These are phyloP conservation scores for Lissonota sp. DNA, from an alignment of 2,888 invertebrate genomes.

Conservation along the genomic window DNA sequence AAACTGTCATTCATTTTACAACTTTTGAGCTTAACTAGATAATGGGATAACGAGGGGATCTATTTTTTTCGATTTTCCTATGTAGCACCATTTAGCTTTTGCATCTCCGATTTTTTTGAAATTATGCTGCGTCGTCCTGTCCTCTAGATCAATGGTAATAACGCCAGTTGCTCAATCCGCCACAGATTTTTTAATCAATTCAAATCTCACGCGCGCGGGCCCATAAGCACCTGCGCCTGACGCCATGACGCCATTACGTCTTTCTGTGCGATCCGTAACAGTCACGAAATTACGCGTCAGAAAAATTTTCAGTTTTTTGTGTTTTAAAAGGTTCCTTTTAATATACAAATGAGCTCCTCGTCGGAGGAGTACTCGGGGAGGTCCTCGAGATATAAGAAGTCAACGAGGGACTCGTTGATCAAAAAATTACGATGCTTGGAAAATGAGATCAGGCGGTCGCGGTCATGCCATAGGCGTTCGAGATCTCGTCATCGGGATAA, in stretches of 20 bases:
- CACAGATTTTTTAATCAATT: constrained; percentile 46
- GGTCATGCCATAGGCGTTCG: constrained; percentile 28
- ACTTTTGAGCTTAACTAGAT: no score
- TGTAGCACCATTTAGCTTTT: no score
- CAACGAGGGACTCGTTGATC: constrained; percentile 43
- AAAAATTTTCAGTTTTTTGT: constrained; percentile 28
- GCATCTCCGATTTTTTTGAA: no score
- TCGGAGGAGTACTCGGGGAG: constrained; percentile 27
- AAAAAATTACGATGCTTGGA: constrained; percentile 54
- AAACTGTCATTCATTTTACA: no score
- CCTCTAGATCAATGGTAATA: constrained; percentile 57
- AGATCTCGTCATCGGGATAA: constrained; percentile 34
- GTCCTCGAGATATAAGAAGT: constrained; percentile 32
- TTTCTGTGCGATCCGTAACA: constrained; percentile 62
- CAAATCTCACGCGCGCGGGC: constrained; percentile 21
- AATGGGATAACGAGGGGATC: no score
- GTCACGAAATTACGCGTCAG: constrained; percentile 36
- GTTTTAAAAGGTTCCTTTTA: not conserved
- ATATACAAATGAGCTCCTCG: constrained; percentile 41
- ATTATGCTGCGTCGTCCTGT: no score
- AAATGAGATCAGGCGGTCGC: constrained; percentile 38
- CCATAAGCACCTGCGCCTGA: not conserved
- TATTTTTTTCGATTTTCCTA: no score
- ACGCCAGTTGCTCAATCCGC: constrained; percentile 57
- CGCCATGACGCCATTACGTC: constrained; percentile 47